Conservation (phyloP, 2,113 vertebrate genomes). For the Cebus imitator region DNA sequence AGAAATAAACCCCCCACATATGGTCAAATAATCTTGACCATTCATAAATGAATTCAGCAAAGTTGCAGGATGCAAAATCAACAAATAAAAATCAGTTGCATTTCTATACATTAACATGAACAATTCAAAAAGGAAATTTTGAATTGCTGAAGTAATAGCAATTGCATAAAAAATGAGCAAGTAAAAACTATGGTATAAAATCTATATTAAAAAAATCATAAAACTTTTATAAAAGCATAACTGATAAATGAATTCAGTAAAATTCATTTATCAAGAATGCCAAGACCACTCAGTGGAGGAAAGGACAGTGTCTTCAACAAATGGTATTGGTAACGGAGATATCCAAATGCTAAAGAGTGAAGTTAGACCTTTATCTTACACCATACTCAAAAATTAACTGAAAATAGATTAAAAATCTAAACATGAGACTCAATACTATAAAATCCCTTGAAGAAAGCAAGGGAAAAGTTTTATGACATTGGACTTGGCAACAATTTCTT, state of each 20-base stretch:
- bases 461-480: background rate
- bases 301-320: background rate
- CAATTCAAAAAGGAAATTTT: too few species aligned
- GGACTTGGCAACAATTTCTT: background rate
- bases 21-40: background rate
- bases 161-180: too few species aligned
- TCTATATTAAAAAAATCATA: too few species aligned
- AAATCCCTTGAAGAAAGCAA: background rate
- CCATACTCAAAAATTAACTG: background rate
- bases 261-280: background rate
- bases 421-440: background rate
- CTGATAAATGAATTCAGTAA: too few species aligned
- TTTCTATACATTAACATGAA: too few species aligned
- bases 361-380: background rate
- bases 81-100: too few species aligned
- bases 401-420: background rate
- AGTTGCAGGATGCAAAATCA: too few species aligned
- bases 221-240: too few species aligned
- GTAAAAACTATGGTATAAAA: too few species aligned
- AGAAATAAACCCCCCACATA: background rate
- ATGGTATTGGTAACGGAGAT: background rate
- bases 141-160: too few species aligned
- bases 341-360: background rate
- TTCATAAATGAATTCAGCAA: too few species aligned
- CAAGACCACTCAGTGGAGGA: background rate